These are phyloP conservation scores for Morone saxatilis DNA, from an alignment of 2,113 vertebrate species.

Conservation along the genomic window DNA sequence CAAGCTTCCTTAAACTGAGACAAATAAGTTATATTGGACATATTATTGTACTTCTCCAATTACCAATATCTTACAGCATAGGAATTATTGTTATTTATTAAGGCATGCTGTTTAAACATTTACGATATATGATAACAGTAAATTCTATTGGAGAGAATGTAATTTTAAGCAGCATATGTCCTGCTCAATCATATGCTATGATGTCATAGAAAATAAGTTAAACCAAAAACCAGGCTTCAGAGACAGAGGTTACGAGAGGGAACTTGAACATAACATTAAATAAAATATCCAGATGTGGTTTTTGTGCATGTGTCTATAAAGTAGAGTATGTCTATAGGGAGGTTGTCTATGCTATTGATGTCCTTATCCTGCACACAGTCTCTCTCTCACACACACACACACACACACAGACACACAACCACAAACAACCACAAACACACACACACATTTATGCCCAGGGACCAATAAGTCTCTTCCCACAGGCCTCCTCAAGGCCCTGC, in stretches of 20 bases:
- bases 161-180: background rate
- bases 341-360: constrained; percentile 34
- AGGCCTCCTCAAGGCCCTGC: constrained; percentile 72
- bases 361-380: constrained; percentile 26
- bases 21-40: background rate
- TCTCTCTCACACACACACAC: constrained; percentile 21
- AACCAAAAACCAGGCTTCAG: constrained; percentile 24
- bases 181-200: background rate
- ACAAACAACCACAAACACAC: constrained; percentile 27
- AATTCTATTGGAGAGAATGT: background rate
- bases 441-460: constrained; percentile 61
- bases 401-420: constrained; percentile 15
- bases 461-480: constrained; percentile 80
- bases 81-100: background rate
- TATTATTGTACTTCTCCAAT: background rate
- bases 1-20: background rate
- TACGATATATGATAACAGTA: background rate
- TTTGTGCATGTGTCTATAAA: constrained; percentile 34
- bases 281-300: constrained; percentile 66
- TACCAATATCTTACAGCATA: background rate
- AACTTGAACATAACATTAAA: constrained; percentile 22
- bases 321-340: constrained; percentile 27
- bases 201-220: constrained; percentile 29
- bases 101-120: background rate
- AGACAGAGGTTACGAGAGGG: constrained; percentile 17